phyloP scores from a whole-genome alignment of 2,797 vertebrate species.

The Pangasius djambal region DNA sequence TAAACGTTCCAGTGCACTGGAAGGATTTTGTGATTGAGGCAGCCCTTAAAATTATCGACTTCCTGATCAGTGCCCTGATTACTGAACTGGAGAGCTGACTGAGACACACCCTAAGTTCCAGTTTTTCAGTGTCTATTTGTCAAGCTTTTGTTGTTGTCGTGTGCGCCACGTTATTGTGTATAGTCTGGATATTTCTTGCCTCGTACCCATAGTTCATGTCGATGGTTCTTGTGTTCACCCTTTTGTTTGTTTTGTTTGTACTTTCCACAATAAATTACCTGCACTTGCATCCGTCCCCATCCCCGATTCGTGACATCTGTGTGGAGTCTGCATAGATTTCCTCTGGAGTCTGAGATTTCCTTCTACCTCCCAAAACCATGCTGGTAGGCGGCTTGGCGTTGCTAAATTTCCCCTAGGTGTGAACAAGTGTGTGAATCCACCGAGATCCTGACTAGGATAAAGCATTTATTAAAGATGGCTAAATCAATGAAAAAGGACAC shows the following conservation, averaged over 20 bases:
- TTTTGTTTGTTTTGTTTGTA: background rate
- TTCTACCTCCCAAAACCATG: background rate
- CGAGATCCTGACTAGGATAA: background rate
- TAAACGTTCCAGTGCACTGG: too few relatives aligned
- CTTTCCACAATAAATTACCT: background rate
- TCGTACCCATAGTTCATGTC: background rate
- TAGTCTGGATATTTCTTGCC: background rate
- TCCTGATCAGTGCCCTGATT: too few relatives aligned
- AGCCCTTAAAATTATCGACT: too few relatives aligned
- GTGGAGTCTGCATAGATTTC: background rate
- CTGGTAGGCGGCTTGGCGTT: background rate
- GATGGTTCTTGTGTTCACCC: background rate
- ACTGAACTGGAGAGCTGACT: too few relatives aligned
- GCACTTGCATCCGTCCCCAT: background rate
- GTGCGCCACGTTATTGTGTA: background rate
- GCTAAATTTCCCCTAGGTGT: background rate
- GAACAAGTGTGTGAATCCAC: background rate
- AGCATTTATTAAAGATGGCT: background rate
- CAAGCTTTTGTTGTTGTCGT: background rate
- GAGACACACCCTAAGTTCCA: background rate
- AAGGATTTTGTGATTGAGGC: too few relatives aligned
- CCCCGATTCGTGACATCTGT: background rate
- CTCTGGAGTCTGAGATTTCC: background rate
- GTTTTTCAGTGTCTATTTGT: background rate
- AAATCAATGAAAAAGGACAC: background rate